These are phyloP conservation scores for Crotalus tigris DNA, from an alignment of 2,113 vertebrate species.

Conservation along the genomic window DNA sequence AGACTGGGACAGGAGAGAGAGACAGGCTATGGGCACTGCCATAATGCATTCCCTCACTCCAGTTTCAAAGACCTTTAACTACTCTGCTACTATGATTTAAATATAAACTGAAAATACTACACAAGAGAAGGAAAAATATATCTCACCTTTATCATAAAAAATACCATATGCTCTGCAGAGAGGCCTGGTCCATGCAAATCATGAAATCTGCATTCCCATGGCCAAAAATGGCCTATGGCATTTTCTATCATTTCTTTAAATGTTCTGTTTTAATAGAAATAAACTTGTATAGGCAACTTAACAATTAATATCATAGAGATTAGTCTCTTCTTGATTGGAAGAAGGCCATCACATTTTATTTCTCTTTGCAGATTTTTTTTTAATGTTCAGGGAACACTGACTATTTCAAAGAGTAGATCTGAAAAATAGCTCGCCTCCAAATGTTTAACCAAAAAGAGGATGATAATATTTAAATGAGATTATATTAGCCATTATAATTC, in stretches of 20 bases:
- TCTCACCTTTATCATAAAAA: background rate
- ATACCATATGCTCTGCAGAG: background rate
- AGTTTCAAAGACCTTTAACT: background rate
- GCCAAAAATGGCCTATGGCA: background rate
- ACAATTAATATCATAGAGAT: background rate
- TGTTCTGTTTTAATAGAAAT: background rate
- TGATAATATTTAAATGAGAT: background rate
- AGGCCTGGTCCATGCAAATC: background rate
- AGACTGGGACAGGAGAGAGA: background rate
- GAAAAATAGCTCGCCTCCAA: fast-evolving
- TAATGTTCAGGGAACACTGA: background rate
- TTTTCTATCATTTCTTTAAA: background rate
- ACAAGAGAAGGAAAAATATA: too few relatives aligned
- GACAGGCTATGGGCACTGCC: background rate
- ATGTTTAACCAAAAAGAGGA: background rate
- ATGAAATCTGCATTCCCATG: background rate
- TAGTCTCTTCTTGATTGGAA: background rate
- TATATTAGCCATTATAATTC: background rate
- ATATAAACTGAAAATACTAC: background rate
- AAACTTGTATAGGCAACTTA: background rate
- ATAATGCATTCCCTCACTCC: background rate
- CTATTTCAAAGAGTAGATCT: fast-evolving
- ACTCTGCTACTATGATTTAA: background rate
- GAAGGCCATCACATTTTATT: background rate
- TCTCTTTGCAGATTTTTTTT: background rate